Base-by-base conservation (phyloP, 2,888 invertebrate species). In the Cryptops parisi region DNA sequence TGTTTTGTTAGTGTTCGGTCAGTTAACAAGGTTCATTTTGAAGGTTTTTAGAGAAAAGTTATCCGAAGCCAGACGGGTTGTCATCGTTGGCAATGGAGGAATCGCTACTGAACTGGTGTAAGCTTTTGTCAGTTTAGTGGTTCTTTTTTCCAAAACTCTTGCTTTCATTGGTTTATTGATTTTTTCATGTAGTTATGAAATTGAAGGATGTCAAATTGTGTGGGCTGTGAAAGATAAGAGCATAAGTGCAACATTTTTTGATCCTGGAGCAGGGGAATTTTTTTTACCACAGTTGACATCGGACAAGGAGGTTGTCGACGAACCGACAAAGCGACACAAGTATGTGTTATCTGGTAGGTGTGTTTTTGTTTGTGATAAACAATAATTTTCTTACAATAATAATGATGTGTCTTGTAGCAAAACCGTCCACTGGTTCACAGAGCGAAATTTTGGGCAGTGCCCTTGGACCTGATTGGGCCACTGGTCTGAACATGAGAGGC, bases 391-490 rank as follows among this genome's bases (percentile, higher is more conserved):
- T n/a, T n/a, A n/a, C n/a, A n/a, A n/a, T n/a, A n/a, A n/a, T n/a
- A n/a, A n/a, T n/a, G n/a, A n/a, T n/a, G n/a, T n/a, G n/a, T n/a
- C n/a, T n/a, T n/a, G n/a, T n/a, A n/a, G n/a, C n/a, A n/a, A n/a
- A n/a, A n/a, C n/a, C n/a, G n/a, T n/a, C n/a, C n/a, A n/a, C n/a
- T n/a, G n/a, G n/a, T n/a, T n/a, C n/a, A n/a, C n/a, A n/a, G n/a
- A n/a, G n/a, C n/a, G n/a, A n/a, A 2, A 9, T 46, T 24, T 33
- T 58, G 5, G 94, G 96, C 12, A 87, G 91, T 57, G 94, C 98
- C 2, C 74, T 98, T 52, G 98, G 98, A 0, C 97, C 97, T 6
- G 94, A 98, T 71, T 98, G 98, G 98, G 85, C 86, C 62, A 74
- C 75, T 55, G 78, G 77, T 63, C 72, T 85, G 27, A 69, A 76